Percentiles rank a stretch among this genome's conserved stretches.
phyloP scores from a whole-genome alignment of 2,888 invertebrate species.

The Harpalus rufipes region DNA sequence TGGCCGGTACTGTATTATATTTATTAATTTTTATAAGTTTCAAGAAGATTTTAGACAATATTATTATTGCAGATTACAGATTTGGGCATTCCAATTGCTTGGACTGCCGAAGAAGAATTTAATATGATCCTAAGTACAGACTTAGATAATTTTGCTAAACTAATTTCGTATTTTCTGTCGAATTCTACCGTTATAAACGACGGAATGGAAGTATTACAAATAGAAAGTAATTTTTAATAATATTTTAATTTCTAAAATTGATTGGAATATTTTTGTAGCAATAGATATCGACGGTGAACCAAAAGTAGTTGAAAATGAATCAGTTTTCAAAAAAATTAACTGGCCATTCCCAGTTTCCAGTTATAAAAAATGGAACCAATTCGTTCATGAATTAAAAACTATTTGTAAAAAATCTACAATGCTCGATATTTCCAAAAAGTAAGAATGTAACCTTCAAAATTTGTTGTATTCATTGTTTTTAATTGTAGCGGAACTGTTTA shows the following conservation, averaged over 20 bases:
- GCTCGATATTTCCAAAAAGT: slow-evolving; percentile 42
- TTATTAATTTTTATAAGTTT: too few relatives aligned
- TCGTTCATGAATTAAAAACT: slow-evolving; percentile 48
- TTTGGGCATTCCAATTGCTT: slow-evolving; percentile 88
- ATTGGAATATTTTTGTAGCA: slow-evolving; percentile 46
- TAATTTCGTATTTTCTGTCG: slow-evolving; percentile 86
- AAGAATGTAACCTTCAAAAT: slow-evolving; percentile 24
- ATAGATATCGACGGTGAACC: slow-evolving; percentile 60
- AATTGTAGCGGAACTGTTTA: slow-evolving; percentile 54
- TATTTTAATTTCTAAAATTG: background rate
- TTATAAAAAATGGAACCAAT: slow-evolving; percentile 59
- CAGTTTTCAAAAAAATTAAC: slow-evolving; percentile 59
- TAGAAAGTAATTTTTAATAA: slow-evolving; percentile 84
- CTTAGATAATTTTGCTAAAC: slow-evolving; percentile 85
- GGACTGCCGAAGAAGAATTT: slow-evolving; percentile 88
- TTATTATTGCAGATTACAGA: slow-evolving; percentile 85
- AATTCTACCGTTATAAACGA: slow-evolving; percentile 88
- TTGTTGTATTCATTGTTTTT: background rate
- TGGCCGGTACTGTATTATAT: too few relatives aligned
- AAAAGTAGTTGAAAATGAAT: slow-evolving; percentile 64
- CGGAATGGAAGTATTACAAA: slow-evolving; percentile 85
- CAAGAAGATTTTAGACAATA: too few relatives aligned
- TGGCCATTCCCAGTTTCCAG: slow-evolving; percentile 62
- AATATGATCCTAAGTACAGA: slow-evolving; percentile 88
- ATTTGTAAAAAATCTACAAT: slow-evolving; percentile 47